A percentile compares a stretch with the other conserved stretches of the same genome.
Conservation (phyloP, 1,140 invertebrate species). For the Coboldia fuscipes region DNA sequence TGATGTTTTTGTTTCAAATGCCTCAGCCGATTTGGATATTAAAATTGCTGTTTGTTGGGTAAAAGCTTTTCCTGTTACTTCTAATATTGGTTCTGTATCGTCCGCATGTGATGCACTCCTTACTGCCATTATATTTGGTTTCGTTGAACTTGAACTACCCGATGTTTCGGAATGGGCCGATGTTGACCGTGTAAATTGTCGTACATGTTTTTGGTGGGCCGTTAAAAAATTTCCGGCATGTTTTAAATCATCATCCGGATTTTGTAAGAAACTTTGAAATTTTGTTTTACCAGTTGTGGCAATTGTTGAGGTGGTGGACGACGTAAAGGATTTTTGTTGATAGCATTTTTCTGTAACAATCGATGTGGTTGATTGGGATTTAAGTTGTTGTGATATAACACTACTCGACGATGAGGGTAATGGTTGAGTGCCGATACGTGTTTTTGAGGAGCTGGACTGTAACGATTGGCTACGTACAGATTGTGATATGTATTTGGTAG, state of each 20-base stretch:
- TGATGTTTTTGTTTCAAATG: constrained; percentile 17
- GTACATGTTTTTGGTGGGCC: constrained; percentile 20
- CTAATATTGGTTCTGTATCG: too few relatives aligned
- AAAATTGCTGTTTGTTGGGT: constrained; percentile 19
- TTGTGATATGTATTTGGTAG: constrained; percentile 12
- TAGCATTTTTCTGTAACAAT: constrained; percentile 15
- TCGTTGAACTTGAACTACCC: constrained; percentile 3
- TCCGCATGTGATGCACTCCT: too few relatives aligned
- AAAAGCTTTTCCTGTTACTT: constrained; percentile 9
- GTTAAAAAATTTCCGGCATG: constrained; percentile 10
- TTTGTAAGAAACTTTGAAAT: constrained; percentile 19
- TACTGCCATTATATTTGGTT: constrained; percentile 18
- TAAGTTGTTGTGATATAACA: constrained; percentile 13
- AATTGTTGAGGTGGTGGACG: constrained; percentile 3
- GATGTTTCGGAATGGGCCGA: constrained; percentile 19
- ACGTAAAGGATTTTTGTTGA: constrained; percentile 9
- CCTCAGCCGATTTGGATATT: constrained; percentile 20
- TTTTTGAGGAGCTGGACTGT: constrained; percentile 10
- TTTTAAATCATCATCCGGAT: constrained; percentile 11
- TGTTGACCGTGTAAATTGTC: constrained; percentile 19
- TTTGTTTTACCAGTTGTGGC: constrained; percentile 10
- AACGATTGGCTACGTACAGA: constrained; percentile 17
- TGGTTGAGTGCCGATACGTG: constrained; percentile 6
- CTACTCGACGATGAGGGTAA: not conserved
- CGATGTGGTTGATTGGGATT: constrained; percentile 18